phyloP scores from a whole-genome alignment of 1,140 invertebrate genomes.

The Tetragnatha versicolor region DNA sequence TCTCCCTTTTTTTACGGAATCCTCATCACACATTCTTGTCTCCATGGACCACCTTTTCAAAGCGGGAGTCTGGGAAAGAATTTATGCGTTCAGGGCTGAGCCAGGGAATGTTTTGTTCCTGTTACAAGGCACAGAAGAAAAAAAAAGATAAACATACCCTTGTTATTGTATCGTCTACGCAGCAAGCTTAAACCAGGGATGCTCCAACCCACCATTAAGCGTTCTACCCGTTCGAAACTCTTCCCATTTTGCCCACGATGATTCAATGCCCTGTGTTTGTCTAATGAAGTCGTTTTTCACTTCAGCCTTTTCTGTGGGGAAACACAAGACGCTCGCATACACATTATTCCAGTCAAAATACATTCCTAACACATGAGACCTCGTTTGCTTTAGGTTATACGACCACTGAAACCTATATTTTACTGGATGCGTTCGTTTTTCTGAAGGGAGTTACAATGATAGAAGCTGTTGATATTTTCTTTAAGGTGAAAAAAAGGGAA shows the following conservation, averaged over 20 bases:
- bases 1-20: background rate
- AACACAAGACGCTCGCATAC: conserved; percentile 13
- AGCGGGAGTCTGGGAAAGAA: background rate
- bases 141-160: conserved; percentile 35
- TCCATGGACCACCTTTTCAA: background rate
- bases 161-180: conserved; percentile 30
- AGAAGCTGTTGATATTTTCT: too few relatives aligned
- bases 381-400: too few relatives aligned
- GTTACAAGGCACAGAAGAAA: background rate
- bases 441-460: too few relatives aligned
- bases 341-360: conserved; percentile 21
- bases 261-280: background rate
- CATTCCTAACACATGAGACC: background rate
- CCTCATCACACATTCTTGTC: background rate
- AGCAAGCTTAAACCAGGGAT: background rate
- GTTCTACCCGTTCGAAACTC: background rate
- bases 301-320: conserved; percentile 1
- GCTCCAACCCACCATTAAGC: background rate
- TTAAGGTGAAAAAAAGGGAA: too few relatives aligned
- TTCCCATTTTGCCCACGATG: background rate
- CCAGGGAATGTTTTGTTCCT: conserved; percentile 15
- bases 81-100: conserved; percentile 7
- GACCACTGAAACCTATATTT: too few relatives aligned
- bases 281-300: conserved; percentile 19
- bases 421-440: too few relatives aligned